Base-by-base conservation (phyloP, 2,797 vertebrate genomes). In the Podarcis siculus region DNA sequence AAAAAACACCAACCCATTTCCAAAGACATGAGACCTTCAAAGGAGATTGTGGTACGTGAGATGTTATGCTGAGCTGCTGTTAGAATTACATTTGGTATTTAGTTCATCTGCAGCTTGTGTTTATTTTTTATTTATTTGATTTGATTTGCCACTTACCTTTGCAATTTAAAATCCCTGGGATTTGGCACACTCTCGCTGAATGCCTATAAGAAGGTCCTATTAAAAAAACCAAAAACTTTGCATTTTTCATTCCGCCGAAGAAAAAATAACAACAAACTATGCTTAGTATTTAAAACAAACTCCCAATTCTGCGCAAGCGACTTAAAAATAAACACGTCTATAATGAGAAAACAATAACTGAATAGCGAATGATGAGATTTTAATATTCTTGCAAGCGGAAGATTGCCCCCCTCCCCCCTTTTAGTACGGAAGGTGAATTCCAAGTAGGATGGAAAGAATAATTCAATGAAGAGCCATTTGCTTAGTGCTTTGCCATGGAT, bases 311-410 rank as follows among this genome's bases (percentile, higher is more conserved):
- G 86, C 89, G 87, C 93, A 86, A 94, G 92, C 80, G 75, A 91
- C 91, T 89, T 94, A 88, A 93, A 95, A 95, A 95, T 93, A 94
- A 94, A 95, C 94, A 95, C 91, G 91, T 75, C 89, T 91, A 73
- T 93, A 95, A 94, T 94, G 91, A 89, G 79, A 94, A 95, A 95
- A 95, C 95, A 93, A 94, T 93, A 93, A 85, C 93, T 90, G 93
- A 95, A 93, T 94, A 93, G 76, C 83, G 93, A 95, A 87, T 92
- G 93, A 95, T 92, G 80, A 90, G 90, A 92, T 93, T 94, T 95
- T 93, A 95, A 95, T 95, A 92, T 94, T 92, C 93, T 82, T 87
- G 66, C 89, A 27, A 91, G 90, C 30, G 85, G 69, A 92, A 91
- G 82, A 89, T 83, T 79, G 79, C 83, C 66, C 15, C 35, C 39